Conservation (phyloP, 2,797 vertebrate species). For the Nasua narica region DNA sequence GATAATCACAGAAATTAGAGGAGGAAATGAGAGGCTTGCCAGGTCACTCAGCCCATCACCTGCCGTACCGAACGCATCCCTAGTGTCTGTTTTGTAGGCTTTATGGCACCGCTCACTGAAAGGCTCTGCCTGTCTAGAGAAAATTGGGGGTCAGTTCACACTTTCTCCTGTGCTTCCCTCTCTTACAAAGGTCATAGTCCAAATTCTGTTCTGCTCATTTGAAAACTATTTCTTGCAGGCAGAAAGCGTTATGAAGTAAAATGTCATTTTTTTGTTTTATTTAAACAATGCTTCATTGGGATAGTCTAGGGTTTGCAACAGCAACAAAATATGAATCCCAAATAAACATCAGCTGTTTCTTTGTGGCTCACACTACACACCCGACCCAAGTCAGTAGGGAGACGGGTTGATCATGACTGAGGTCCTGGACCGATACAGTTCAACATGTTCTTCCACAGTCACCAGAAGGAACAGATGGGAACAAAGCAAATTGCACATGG, state of each 20-base stretch:
- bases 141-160: neutral
- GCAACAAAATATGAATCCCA: neutral
- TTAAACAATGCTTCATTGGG: neutral
- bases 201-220: neutral
- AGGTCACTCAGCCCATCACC: neutral
- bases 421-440: neutral
- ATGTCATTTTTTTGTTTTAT: neutral
- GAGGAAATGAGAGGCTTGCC: neutral
- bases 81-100: neutral
- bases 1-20: conserved; percentile 36
- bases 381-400: neutral
- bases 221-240: neutral
- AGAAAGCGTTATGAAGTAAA: neutral
- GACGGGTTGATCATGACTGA: neutral
- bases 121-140: neutral
- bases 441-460: neutral
- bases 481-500: accelerated
- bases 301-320: accelerated
- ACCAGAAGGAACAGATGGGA: neutral
- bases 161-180: neutral
- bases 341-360: neutral
- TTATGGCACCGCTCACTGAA: neutral
- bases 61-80: accelerated
- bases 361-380: neutral
- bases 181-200: neutral